These are phyloP conservation scores for Valencia hispanica DNA, from an alignment of 2,797 vertebrate species.

Conservation along the genomic window DNA sequence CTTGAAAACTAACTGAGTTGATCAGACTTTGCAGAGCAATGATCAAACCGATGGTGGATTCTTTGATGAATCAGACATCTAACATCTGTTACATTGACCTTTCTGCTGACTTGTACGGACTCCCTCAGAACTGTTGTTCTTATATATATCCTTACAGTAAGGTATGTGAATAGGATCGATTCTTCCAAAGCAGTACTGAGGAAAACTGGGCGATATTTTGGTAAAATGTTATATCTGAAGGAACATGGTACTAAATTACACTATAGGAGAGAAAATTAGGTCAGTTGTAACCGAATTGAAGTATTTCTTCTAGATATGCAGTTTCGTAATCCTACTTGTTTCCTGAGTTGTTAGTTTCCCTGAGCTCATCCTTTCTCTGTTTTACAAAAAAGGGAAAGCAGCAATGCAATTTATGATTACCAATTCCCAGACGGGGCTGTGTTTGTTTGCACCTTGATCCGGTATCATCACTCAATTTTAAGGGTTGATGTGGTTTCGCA, in stretches of 20 bases:
- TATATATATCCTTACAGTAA: background rate
- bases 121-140: background rate
- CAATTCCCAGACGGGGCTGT: conserved; percentile 9
- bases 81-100: background rate
- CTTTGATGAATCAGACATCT: conserved; percentile 5
- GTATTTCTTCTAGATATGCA: background rate
- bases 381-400: conserved; percentile 13
- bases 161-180: background rate
- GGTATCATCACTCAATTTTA: conserved; percentile 5
- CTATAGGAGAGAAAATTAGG: background rate
- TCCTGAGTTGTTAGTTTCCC: background rate
- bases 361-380: conserved; percentile 20
- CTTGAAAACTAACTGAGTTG: conserved; percentile 3
- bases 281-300: background rate
- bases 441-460: conserved; percentile 20
- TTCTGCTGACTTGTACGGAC: background rate
- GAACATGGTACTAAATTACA: background rate
- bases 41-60: conserved; percentile 8
- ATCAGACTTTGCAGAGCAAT: conserved; percentile 3
- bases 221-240: background rate
- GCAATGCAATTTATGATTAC: conserved; percentile 4
- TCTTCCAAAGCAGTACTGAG: background rate
- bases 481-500: conserved; percentile 11
- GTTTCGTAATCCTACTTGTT: background rate
- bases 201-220: background rate